These are phyloP conservation scores for Machaerirhynchus nigripectus DNA, from an alignment of 2,113 vertebrate genomes.

Conservation along the genomic window DNA sequence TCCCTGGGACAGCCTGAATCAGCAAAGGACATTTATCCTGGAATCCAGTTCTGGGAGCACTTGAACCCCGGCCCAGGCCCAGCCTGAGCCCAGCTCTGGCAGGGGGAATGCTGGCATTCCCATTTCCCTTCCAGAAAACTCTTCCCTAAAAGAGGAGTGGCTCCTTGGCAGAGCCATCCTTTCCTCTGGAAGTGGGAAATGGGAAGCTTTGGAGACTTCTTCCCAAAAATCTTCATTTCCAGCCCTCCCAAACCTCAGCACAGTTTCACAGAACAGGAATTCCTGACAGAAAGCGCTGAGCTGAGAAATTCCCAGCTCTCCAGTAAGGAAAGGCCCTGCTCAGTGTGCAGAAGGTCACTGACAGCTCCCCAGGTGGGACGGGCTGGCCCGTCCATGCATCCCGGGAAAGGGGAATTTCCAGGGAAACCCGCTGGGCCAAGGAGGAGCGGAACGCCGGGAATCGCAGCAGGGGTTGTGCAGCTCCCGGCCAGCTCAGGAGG, in stretches of 20 bases:
- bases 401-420: rapidly evolving
- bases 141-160: not conserved
- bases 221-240: not conserved
- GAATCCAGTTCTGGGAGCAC: not conserved
- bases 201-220: not conserved
- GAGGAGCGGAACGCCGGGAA: not conserved
- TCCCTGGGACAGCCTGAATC: not conserved
- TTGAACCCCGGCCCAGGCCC: not conserved
- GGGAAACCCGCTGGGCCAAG: not conserved
- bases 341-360: not conserved
- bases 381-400: not conserved
- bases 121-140: not conserved
- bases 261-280: not conserved
- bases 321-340: not conserved
- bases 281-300: not conserved
- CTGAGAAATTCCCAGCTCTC: not conserved
- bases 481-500: not conserved
- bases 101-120: not conserved
- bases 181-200: not conserved
- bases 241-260: not conserved
- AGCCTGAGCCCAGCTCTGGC: rapidly evolving
- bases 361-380: not conserved
- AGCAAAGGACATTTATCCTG: not conserved
- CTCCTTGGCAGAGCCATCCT: not conserved
- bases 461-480: rapidly evolving